These are phyloP conservation scores for Rhabdornis inornatus DNA, from an alignment of 2,113 vertebrate genomes.

Conservation along the genomic window DNA sequence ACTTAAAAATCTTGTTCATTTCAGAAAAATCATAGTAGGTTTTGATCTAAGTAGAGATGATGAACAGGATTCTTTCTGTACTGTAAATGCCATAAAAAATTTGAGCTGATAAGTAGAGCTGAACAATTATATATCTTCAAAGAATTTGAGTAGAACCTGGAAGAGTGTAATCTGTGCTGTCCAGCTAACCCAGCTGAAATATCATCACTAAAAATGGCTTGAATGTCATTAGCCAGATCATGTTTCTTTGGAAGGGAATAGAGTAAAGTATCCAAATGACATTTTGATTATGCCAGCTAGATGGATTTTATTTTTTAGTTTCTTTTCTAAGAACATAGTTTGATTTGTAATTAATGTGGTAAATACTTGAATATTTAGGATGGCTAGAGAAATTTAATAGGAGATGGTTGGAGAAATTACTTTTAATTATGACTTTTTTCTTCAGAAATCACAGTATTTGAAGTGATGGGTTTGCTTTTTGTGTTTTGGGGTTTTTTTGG, in stretches of 20 bases:
- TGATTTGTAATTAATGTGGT: not conserved
- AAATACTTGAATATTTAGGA: not conserved
- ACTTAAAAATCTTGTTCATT: conserved; percentile 19
- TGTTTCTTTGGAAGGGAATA: not conserved
- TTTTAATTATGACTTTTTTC: not conserved
- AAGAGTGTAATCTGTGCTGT: not conserved
- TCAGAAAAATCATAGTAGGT: not conserved
- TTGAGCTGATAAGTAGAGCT: not conserved
- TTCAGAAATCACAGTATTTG: not conserved
- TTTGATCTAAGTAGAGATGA: not conserved
- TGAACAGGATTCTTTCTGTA: not conserved
- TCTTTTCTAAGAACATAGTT: not conserved
- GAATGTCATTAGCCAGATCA: not conserved
- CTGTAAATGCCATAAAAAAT: not conserved
- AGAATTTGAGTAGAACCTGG: not conserved
- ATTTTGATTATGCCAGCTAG: not conserved
- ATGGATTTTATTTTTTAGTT: not conserved
- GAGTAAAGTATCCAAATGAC: not conserved
- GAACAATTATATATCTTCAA: not conserved
- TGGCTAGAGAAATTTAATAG: not conserved
- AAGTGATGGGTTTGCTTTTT: not conserved
- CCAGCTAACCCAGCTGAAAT: not conserved
- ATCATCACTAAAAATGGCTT: not conserved
- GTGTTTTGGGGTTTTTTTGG: fast-evolving
- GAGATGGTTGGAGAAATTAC: not conserved